Conservation (phyloP, 2,113 vertebrate genomes). For the Tor tambroides region DNA sequence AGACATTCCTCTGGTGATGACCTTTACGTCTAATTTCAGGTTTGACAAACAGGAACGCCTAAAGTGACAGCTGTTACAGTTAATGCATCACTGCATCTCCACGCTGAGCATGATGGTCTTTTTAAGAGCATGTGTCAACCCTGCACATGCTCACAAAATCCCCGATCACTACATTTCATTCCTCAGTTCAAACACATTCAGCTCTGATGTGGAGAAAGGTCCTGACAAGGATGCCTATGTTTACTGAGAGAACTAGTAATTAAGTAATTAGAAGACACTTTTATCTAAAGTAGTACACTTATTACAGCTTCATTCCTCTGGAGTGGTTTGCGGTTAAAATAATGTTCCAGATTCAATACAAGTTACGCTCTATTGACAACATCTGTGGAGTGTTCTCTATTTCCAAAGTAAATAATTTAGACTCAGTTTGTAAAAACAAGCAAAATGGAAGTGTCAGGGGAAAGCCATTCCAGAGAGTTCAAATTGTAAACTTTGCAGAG, state of each 20-base stretch:
- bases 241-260: neutral
- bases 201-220: neutral
- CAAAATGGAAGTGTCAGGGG: neutral
- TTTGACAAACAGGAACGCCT: conserved; percentile 51
- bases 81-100: conserved; percentile 43
- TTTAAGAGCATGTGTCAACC: conserved; percentile 15
- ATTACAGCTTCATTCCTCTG: conserved; percentile 3
- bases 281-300: neutral
- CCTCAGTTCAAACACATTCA: neutral
- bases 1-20: conserved; percentile 61
- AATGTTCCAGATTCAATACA: conserved; percentile 3
- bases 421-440: neutral
- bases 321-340: neutral
- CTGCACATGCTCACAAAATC: neutral
- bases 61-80: conserved; percentile 59
- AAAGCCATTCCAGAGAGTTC: neutral
- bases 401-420: neutral
- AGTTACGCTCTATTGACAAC: neutral
- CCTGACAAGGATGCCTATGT: neutral
- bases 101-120: conserved; percentile 21
- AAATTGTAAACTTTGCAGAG: neutral
- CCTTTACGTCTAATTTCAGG: conserved; percentile 62
- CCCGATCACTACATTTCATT: neutral
- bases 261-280: neutral
- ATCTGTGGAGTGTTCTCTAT: neutral